A percentile compares a stretch with the other conserved stretches of the same genome.
These are phyloP conservation scores for Apostichopus leukothele DNA, from an alignment of 53 echinoderm and acorn worm genomes.

Conservation along the genomic window DNA sequence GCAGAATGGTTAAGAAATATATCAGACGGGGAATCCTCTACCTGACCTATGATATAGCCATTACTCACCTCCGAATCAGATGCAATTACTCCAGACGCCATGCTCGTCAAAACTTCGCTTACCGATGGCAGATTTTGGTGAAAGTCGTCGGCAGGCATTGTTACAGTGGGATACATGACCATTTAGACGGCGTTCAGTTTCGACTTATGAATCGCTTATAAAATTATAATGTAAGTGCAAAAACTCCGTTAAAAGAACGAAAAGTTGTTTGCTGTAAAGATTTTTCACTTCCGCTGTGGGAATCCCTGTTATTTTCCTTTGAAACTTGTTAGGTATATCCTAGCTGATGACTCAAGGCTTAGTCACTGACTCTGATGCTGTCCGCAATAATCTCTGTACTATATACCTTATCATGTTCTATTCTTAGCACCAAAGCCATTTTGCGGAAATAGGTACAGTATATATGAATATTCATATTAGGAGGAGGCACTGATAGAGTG, in stretches of 20 bases:
- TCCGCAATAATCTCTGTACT: background rate
- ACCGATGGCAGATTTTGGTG: conserved; percentile 62
- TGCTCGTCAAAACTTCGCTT: conserved; percentile 83
- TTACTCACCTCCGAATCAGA: conserved; percentile 80
- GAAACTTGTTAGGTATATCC: conserved; percentile 46
- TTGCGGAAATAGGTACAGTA: conserved; percentile 9
- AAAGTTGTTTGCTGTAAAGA: conserved; percentile 47
- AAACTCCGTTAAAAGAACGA: conserved; percentile 18
- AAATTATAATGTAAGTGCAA: background rate
- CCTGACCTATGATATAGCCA: conserved; percentile 35
- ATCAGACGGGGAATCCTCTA: conserved; percentile 22
- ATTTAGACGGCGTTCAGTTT: conserved; percentile 45
- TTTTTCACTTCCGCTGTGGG: conserved; percentile 47
- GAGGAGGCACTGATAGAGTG: background rate
- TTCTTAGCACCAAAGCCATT: conserved; percentile 9
- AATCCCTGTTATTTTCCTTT: conserved; percentile 52
- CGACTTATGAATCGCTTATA: background rate
- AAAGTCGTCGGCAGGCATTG: conserved; percentile 72
- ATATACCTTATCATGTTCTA: conserved; percentile 19
- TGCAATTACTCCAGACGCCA: conserved; percentile 87
- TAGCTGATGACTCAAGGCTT: conserved; percentile 45
- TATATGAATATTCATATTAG: conserved; percentile 21
- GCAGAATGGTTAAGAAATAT: background rate
- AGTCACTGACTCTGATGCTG: conserved; percentile 47
- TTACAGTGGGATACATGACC: conserved; percentile 86